Base-by-base conservation (phyloP, 1,140 invertebrate genomes). In the Cyrtorhinus lividipennis region DNA sequence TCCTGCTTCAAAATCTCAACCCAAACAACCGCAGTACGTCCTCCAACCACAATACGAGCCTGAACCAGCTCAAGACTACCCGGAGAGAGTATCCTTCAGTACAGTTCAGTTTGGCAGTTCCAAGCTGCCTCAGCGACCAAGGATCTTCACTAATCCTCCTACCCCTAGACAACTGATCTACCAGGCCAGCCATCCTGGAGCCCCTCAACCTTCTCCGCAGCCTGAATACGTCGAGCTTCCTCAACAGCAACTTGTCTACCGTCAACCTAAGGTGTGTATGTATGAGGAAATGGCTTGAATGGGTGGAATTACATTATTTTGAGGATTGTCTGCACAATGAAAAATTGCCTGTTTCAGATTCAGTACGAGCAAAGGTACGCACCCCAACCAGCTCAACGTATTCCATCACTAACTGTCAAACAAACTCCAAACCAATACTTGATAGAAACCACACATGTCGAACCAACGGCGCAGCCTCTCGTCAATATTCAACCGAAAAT, bases 371-470 rank as follows among this genome's bases (percentile, higher is more conserved):
- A 57, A 5, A 13, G 24, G 18, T 13, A 57, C 13, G 20, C 24
- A 57, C 20, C 24, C 20, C 24, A 22, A 15, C 56, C 20, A 2
- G 18, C 56, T 20, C 18, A 48, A 48, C n/a, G 20, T 1, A 24
- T 20, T 2, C 20, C 20, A 22, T 1, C n/a, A 23, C 18, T 57
- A 15, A 23, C 24, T 15, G 56, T 57, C 18, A 24, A 57, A 8
- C 56, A 57, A 57, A 57, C 56, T 57, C 56, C 56, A 15, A 24
- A 57, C 15, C 56, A 57, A 24, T 57, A 57, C 24, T 15, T 57
- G 2, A 57, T 57, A 15, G 56, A 57, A 24, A 57, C 56, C 13
- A 22, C 56, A 18, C 20, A 57, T 23, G 13, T 24, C 20, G 56
- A 20, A 23, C 18, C 56, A 2, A 57, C n/a, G 2, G 18, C 22